A percentile compares a stretch with the other conserved stretches of the same genome.
These are phyloP conservation scores for Lobophora halterata DNA, from an alignment of 2,888 invertebrate species.

Conservation along the genomic window DNA sequence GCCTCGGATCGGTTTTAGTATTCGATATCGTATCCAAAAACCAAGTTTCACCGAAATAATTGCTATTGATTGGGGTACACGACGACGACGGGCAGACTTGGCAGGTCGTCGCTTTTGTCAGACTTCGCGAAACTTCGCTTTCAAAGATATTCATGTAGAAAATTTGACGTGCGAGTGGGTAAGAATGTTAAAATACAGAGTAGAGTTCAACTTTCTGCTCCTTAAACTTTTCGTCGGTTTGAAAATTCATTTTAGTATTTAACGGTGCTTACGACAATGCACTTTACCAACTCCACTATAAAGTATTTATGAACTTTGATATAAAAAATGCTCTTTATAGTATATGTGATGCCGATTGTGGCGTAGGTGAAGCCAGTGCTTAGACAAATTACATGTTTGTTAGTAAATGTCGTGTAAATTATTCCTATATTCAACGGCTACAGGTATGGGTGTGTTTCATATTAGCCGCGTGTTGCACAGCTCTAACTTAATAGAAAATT, in stretches of 20 bases:
- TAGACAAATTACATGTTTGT: slow-evolving; percentile 9
- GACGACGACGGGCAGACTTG: too few species aligned
- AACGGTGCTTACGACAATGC: slow-evolving; percentile 6
- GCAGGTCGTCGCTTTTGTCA: too few species aligned
- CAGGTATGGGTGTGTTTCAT: too few species aligned
- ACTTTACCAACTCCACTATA: slow-evolving; percentile 5
- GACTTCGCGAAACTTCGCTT: too few species aligned
- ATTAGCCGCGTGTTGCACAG: too few species aligned
- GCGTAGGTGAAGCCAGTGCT: slow-evolving; percentile 3
- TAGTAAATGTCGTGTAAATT: slow-evolving; percentile 15
- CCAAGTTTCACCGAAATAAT: too few species aligned
- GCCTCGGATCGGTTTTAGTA: too few species aligned
- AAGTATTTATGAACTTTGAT: slow-evolving; percentile 10
- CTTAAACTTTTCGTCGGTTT: background rate
- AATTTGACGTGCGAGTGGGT: too few species aligned
- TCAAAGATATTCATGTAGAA: too few species aligned
- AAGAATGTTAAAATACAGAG: too few species aligned
- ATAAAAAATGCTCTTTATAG: background rate
- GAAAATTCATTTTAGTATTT: background rate
- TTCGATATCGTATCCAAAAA: too few species aligned
- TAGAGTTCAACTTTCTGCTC: background rate
- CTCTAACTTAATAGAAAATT: slow-evolving; percentile 38
- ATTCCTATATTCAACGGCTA: slow-evolving; percentile 10
- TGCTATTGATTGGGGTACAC: too few species aligned
- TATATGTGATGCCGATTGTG: slow-evolving; percentile 2